Base-by-base conservation (phyloP, 2,797 vertebrate genomes). In the Labroides dimidiatus region DNA sequence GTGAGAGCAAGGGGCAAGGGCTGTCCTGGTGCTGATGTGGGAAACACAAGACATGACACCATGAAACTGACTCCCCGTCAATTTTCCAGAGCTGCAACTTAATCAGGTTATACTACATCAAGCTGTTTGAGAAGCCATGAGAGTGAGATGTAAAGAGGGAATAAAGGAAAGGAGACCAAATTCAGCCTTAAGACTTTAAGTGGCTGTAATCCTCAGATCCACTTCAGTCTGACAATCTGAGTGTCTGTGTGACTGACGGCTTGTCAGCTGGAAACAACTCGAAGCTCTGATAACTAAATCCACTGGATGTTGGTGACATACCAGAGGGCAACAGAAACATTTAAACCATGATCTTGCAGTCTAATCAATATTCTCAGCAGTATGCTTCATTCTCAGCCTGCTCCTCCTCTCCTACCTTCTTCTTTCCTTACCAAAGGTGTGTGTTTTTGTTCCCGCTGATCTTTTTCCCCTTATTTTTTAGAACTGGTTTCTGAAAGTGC, bases 261-360 rank as follows among this genome's bases (percentile, higher is more conserved):
- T 70, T 79, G 62, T 51, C 74, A 60, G 63, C 55, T 42, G 50
- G 41, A 49, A 69, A 76, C 63, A 71, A 78, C 60, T 47, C 21
- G 30, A 76, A 63, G 61, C 69, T 65, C 54, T 80, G 69, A 84
- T 72, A 71, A 82, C 47, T 64, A 56, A 50, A 50, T 61, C 51
- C 50, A 49, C 62, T 69, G 75, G 75, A 58, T 72, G 59, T 33
- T 33, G 30, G 30, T 69, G 54, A 65, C 64, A 75, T 12, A 60
- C 21, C 17, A 67, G 61, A 51, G 17, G 5, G 17, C 8, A 24
- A 39, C 63, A 50, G 63, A 60, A 42, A 65, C 59, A 33, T 52
- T 2, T 11, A 43, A 75, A 48, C 20, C 21, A 41, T 1, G 37
- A 54, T 59, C 37, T 36, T 21, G 23, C 15, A 52, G 30, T 39